phyloP scores from a whole-genome alignment of 1,140 invertebrate species.

The Paraescarpia echinospica region DNA sequence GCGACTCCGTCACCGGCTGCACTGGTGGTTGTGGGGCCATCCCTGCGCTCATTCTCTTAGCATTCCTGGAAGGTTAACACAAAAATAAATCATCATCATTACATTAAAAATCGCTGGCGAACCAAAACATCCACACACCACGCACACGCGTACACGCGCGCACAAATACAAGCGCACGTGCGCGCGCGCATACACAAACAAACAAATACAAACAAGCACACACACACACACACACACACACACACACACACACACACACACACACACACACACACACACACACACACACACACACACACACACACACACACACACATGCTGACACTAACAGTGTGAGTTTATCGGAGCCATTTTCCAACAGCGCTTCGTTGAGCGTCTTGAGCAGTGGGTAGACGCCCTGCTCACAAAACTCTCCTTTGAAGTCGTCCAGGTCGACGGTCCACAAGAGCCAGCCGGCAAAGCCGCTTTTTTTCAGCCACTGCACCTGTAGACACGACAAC shows the following conservation, averaged over 20 bases:
- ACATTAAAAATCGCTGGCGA: too few species aligned
- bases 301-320: neutral
- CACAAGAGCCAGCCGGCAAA: slow-evolving; percentile 95
- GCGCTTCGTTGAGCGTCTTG: slow-evolving; percentile 13
- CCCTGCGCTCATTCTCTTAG: neutral
- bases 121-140: too few species aligned
- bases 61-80: neutral
- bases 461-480: slow-evolving; percentile 86
- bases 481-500: slow-evolving; percentile 68
- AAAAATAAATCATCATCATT: neutral
- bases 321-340: neutral
- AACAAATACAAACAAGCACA: neutral
- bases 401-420: slow-evolving; percentile 32
- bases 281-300: neutral
- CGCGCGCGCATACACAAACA: neutral
- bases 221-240: neutral
- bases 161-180: neutral
- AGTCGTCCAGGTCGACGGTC: slow-evolving; percentile 84
- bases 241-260: slow-evolving; percentile 3
- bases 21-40: neutral
- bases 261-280: slow-evolving; percentile 3
- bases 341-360: neutral
- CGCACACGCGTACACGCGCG: too few species aligned
- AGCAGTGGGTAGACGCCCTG: slow-evolving; percentile 31
- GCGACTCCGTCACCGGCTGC: neutral